Evolutionary conservation across 2,797 vertebrate genomes (phyloP).

Genomic region (Melanotaenia maccullochi): DNA sequence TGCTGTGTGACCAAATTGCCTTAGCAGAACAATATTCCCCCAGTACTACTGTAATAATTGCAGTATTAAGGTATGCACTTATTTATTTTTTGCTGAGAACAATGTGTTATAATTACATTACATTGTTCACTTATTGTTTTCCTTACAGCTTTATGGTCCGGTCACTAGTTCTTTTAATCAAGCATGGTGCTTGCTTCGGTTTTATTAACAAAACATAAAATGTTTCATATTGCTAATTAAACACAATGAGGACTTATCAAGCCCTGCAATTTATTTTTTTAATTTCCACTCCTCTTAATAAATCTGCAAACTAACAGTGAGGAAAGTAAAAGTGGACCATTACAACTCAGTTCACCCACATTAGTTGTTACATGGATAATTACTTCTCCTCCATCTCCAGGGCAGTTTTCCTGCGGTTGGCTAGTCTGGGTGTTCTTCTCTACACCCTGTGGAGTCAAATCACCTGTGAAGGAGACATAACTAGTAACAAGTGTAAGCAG

Average conservation of each 20-base stretch:
- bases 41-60: constrained; percentile 83
- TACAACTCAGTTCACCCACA: neutral
- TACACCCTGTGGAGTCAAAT: constrained; percentile 87
- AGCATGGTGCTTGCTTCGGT: no score
- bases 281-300: neutral
- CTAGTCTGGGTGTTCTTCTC: constrained; percentile 85
- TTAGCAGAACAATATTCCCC: constrained; percentile 82
- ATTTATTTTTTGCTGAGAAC: neutral
- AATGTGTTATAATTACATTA: neutral
- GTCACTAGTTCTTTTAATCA: constrained; percentile 4
- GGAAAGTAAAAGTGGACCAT: neutral
- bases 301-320: neutral
- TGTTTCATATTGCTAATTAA: neutral
- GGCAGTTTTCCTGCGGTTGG: constrained; percentile 86
- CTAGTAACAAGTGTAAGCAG: constrained; percentile 1
- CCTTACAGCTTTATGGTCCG: neutral
- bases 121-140: no score
- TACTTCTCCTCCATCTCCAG: constrained; percentile 63
- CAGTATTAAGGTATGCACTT: constrained; percentile 84
- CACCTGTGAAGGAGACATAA: constrained; percentile 75
- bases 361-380: neutral
- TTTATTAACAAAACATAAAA: no score
- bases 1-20: constrained; percentile 84
- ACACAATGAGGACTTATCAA: neutral
- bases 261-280: neutral